Base-by-base conservation (phyloP, 2,888 invertebrate genomes). In the Alloscopus bannaensis region DNA sequence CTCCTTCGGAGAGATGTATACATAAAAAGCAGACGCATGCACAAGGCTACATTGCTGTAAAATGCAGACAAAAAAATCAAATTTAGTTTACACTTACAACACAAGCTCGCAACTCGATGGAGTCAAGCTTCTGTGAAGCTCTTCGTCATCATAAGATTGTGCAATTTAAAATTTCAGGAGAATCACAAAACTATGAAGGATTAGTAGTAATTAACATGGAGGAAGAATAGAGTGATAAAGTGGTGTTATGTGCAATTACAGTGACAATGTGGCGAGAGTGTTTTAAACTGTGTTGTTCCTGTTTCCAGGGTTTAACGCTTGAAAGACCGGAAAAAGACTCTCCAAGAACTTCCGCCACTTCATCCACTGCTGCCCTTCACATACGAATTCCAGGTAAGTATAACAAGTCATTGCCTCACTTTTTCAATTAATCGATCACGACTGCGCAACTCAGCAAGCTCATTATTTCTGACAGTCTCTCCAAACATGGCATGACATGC, bases 261-360 rank as follows among this genome's bases (percentile, higher is more conserved):
- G 45, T n/a, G 28, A 64, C 36, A 59, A 45, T 70, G 77, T 77
- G 77, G 77, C 52, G 42, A 29, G 36, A 77, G 77, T 77, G 77
- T 77, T 77, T 59, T 45, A 57, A 66, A 45, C 20, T 70, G 69
- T 77, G 77, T 50, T 73, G 69, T 78, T 78, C 68, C 80, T 82
- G 80, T 65, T 82, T 82, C 64, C 82, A 82, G 82, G 82, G 82
- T 50, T 50, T 82, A 50, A 80, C 80, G 28, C 45, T 80, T 69
- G 72, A 78, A 55, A 60, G 45, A 40, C 76, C 73, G 71, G 81
- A 69, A n/a, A 80, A 65, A 36, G 75, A 80, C 57, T 64, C 64
- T 16, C 28, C 47, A 52, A 68, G 52, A n/a, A 68, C 18, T 22
- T 76, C 75, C 26, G 36, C 65, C 16, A 31, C 45, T 59, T 31